phyloP scores from a whole-genome alignment of 1,140 invertebrate genomes.

The Drosophila miranda region DNA sequence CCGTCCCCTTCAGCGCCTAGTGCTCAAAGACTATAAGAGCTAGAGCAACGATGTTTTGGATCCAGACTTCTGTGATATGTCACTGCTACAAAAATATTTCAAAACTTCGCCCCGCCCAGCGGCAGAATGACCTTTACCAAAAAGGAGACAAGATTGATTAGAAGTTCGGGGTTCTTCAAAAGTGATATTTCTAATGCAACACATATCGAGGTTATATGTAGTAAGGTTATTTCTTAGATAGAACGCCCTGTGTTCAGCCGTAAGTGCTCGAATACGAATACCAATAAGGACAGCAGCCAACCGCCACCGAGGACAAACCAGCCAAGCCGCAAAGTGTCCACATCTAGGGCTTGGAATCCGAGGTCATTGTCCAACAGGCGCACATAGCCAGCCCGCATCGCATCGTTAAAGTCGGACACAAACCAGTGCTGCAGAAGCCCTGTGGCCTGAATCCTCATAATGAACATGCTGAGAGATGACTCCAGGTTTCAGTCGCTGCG shows the following conservation, averaged over 20 bases:
- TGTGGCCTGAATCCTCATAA: conserved; percentile 58
- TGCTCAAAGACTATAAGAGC: too few relatives aligned
- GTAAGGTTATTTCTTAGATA: too few relatives aligned
- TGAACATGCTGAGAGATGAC: conserved; percentile 53
- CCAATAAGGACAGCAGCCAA: conserved; percentile 8
- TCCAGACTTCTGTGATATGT: too few relatives aligned
- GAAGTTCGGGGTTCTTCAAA: too few relatives aligned
- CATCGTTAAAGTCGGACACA: conserved; percentile 69
- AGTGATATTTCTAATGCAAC: too few relatives aligned
- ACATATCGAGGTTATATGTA: too few relatives aligned
- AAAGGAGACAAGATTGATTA: too few relatives aligned
- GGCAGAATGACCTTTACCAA: too few relatives aligned
- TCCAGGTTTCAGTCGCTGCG: conserved; percentile 64
- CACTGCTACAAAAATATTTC: too few relatives aligned
- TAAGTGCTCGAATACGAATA: conserved; percentile 14
- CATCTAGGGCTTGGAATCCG: conserved; percentile 56
- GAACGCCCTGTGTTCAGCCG: not conserved
- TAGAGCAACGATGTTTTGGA: too few relatives aligned
- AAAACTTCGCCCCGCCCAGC: too few relatives aligned
- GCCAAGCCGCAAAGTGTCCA: conserved; percentile 51
- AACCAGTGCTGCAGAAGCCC: conserved; percentile 63
- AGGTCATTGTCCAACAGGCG: conserved; percentile 58
- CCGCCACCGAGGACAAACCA: conserved; percentile 46
- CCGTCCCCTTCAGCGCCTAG: too few relatives aligned
- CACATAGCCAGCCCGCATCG: conserved; percentile 62